Base-by-base conservation (phyloP, 2,797 vertebrate species). In the Macropodus opercularis region DNA sequence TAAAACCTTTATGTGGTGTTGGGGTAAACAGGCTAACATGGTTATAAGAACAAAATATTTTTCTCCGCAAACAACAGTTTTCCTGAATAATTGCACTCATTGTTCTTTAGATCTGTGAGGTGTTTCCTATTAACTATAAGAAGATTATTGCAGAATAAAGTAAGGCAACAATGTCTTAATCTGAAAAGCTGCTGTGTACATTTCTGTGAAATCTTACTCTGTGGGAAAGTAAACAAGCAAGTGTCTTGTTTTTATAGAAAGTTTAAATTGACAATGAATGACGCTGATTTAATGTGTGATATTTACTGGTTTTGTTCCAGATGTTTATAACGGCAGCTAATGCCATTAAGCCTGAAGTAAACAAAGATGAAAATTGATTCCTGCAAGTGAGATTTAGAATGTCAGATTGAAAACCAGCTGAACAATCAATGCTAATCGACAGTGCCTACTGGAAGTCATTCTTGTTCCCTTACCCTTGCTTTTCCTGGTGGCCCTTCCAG, bases 81-180 rank as follows among this genome's bases (percentile, higher is more conserved):
- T 60, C 18, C 36, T 40, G 21, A 22, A 63, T 68, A 78, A 83
- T 63, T 58, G 56, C 27, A 11, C 2, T 40, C 53, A 64, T 78
- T 84, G 80, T 87, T 81, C 62, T 51, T 66, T 34, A 42, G 66
- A 43, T 59, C 39, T 50, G 13, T 40, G 21, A 67, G 40, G 46
- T 64, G 61, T 71, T 80, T 61, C 32, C 39, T 68, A 24, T 63
- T 59, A 64, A 35, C 48, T 40, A 6, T 81, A 85, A 89, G 75
- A 38, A 59, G 85, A 86, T 87, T 88, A 88, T 80, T 69, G 50
- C 13, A 23, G 58, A 77, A 63, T 63, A 82, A 85, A 89, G 73
- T 64, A 79, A 71, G 39, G 75, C 68, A 87, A 63, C 59, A 83
- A 87, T 89, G 80, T 66, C 21, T 9, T 87, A 90, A 91, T 90